Evolutionary conservation across 2,888 invertebrate genomes (phyloP), one percentile per base, ranked within the genome.

Genomic region (Ormyrus pomaceus): DNA sequence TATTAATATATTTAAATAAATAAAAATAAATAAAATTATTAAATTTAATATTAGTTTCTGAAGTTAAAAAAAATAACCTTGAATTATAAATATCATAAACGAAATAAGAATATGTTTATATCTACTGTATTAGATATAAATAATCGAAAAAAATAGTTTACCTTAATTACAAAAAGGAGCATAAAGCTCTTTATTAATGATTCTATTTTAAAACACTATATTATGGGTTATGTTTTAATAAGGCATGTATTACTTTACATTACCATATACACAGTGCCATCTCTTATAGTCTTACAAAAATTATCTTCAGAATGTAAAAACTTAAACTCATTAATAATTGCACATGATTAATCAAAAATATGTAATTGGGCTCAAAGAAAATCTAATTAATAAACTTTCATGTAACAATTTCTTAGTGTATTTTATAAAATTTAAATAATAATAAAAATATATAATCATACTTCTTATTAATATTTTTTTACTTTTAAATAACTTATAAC

Each of bases 181-280:
- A 64, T 59, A 53, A 66, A 65, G 53, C 51, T 64, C 53, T 13
- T 66, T 56, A 72, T 59, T 34, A 59, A 66, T 59, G 61, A 50
- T 66, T 72, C 77, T 72, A 72, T 72, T 72, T 72, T 78, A 72
- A 72, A 72, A 61, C 48, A 34, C 3, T 62, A 19, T 6, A 64
- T 19, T 77, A 59, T 71, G 59, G 51, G 72, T 77, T 77, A 65
- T 71, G 64, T 72, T 72, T 66, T 72, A 78, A 66, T 64, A 64
- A 69, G 64, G 51, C 51, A 34, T 70, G 45, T 50, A 10, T 58
- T 70, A 77, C 64, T 64, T 65, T 70, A 77, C 6, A 69, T 13
- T n/a, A 34, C 4, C 34, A 34, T 34, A 34, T 34, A 34, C 13
- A 75, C 68, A 68, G 68, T 69, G 68, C 34, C 70, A 75, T 68